Percentiles rank a stretch among this genome's conserved stretches.
phyloP scores from a whole-genome alignment of 2,113 vertebrate genomes.

The Gallinago undulata region DNA sequence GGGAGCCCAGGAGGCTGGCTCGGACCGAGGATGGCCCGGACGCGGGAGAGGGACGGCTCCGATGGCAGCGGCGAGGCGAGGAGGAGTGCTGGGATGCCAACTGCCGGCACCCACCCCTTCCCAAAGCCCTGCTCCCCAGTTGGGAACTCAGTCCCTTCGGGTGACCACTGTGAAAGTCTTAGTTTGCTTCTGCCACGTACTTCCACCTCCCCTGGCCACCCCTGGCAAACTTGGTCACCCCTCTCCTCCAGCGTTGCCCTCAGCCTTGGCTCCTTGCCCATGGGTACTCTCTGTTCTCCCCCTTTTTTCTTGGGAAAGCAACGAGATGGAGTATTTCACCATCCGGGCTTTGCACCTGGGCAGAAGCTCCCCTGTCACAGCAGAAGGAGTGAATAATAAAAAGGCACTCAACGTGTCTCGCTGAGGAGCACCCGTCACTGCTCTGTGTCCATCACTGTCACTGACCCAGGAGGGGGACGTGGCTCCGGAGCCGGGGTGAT shows the following conservation, averaged over 20 bases:
- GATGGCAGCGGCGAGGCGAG: background rate
- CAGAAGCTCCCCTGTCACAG: background rate
- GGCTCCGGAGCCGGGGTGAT: rapidly evolving
- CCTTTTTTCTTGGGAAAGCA: background rate
- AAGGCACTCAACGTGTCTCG: background rate
- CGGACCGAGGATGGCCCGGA: background rate
- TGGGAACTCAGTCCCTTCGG: background rate
- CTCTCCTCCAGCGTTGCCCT: background rate
- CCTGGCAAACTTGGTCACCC: background rate
- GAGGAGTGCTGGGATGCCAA: background rate
- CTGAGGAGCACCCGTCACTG: background rate
- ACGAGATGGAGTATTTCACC: background rate
- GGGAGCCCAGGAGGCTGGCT: background rate
- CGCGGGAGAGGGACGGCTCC: background rate
- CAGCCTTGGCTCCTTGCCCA: background rate
- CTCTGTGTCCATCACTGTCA: background rate
- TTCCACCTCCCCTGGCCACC: background rate
- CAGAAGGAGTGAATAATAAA: background rate
- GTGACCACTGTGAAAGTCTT: background rate
- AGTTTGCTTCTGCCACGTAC: background rate
- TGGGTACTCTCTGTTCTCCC: background rate
- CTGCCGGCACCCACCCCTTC: background rate
- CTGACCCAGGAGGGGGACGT: background rate
- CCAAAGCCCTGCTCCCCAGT: background rate
- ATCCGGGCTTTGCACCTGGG: background rate